A percentile compares a stretch with the other conserved stretches of the same genome.
phyloP scores from a whole-genome alignment of 2,888 invertebrate genomes.

The Mechanitis mazaeus region DNA sequence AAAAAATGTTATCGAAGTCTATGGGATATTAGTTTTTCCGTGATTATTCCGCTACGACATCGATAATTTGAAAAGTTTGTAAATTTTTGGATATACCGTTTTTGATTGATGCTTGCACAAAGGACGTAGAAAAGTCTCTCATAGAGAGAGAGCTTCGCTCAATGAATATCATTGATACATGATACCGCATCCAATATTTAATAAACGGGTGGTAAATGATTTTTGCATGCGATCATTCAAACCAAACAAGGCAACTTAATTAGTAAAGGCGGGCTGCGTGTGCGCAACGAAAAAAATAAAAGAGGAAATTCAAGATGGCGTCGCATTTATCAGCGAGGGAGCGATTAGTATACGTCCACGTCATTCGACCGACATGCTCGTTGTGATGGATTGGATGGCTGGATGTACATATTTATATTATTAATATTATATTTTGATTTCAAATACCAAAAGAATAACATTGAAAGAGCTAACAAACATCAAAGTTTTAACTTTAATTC shows the following conservation, averaged over 20 bases:
- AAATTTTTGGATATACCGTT: too few species aligned
- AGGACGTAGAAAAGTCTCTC: too few species aligned
- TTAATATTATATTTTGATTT: constrained; percentile 23
- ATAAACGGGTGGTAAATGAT: constrained; percentile 28
- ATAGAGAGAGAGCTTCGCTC: too few species aligned
- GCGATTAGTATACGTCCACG: constrained; percentile 52
- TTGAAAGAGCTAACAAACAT: too few species aligned
- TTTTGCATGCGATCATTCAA: constrained; percentile 43
- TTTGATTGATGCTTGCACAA: too few species aligned
- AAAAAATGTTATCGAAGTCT: too few species aligned
- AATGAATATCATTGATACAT: neutral
- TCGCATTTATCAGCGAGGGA: constrained; percentile 51
- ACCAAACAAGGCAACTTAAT: constrained; percentile 46
- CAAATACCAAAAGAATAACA: constrained; percentile 4
- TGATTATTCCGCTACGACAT: too few species aligned
- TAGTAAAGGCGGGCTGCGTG: constrained; percentile 45
- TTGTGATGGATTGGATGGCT: constrained; percentile 40
- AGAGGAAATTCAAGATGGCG: constrained; percentile 60
- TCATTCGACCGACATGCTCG: constrained; percentile 52
- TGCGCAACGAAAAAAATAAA: constrained; percentile 48
- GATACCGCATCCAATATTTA: too few species aligned
- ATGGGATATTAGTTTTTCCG: too few species aligned
- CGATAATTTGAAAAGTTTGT: too few species aligned
- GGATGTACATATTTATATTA: constrained; percentile 35
- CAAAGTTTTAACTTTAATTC: too few species aligned